Percentiles rank a stretch among this genome's conserved stretches.
Conservation (phyloP, 1,140 invertebrate species). For the Mactra quadrangularis region DNA sequence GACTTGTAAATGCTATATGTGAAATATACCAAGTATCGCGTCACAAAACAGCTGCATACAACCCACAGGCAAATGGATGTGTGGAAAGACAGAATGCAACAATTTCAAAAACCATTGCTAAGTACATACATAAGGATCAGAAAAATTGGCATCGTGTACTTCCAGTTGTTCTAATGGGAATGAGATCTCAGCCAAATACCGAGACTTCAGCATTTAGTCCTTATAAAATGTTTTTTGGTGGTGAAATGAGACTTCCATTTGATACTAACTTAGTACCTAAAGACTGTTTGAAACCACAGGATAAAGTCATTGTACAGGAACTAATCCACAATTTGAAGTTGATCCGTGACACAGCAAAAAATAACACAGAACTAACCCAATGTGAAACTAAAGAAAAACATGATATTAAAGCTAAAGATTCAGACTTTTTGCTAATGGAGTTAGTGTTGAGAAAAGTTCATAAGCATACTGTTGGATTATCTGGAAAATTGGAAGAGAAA, state of each 20-base stretch:
- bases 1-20: background rate
- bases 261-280: background rate
- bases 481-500: conserved; percentile 25
- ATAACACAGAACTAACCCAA: conserved; percentile 17
- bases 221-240: background rate
- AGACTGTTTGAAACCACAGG: background rate
- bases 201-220: background rate
- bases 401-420: conserved; percentile 22
- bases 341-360: background rate
- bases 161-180: background rate
- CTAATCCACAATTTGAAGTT: background rate
- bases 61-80: background rate
- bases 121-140: background rate
- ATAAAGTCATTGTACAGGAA: conserved; percentile 1
- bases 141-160: background rate
- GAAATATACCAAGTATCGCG: background rate
- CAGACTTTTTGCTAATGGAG: conserved; percentile 1
- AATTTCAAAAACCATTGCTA: background rate
- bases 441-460: conserved; percentile 4
- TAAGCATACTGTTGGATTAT: background rate
- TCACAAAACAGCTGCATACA: background rate
- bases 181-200: too few species aligned
- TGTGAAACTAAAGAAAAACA: conserved; percentile 20
- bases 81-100: background rate
- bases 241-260: background rate